phyloP scores from a whole-genome alignment of 1,140 invertebrate genomes.

The Dufourea novaeangliae region DNA sequence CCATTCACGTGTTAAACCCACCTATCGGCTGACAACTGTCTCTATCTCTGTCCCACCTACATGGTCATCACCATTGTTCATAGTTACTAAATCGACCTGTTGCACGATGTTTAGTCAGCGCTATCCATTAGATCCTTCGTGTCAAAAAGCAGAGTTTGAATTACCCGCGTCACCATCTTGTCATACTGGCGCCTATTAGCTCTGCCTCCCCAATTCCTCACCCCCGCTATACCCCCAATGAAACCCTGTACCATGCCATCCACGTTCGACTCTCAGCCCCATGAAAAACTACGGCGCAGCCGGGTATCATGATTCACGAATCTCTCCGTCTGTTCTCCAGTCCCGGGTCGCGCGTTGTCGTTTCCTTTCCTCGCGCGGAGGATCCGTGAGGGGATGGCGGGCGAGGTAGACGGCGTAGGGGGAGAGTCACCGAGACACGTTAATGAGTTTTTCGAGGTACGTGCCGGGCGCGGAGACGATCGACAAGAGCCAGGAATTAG shows the following conservation, averaged over 20 bases:
- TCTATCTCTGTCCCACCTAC: too few species aligned
- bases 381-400: too few species aligned
- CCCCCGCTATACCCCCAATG: too few species aligned
- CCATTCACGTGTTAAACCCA: too few species aligned
- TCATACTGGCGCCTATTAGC: background rate
- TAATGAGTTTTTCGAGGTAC: slow-evolving; percentile 80
- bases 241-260: background rate
- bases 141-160: too few species aligned
- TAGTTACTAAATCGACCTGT: too few species aligned
- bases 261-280: background rate
- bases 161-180: too few species aligned
- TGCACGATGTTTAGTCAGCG: too few species aligned
- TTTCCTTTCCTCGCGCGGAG: slow-evolving; percentile 11
- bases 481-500: slow-evolving; percentile 75
- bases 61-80: too few species aligned
- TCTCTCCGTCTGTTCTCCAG: background rate
- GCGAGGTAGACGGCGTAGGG: background rate
- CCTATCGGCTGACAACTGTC: too few species aligned
- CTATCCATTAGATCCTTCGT: too few species aligned
- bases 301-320: slow-evolving; percentile 15
- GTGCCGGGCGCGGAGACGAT: slow-evolving; percentile 72
- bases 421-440: slow-evolving; percentile 70
- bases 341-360: slow-evolving; percentile 14
- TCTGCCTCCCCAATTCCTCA: background rate
- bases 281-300: background rate